Percentiles rank a stretch among this genome's conserved stretches.
These are phyloP conservation scores for Cryptocephalus primarius DNA, from an alignment of 2,888 invertebrate genomes.

Conservation along the genomic window DNA sequence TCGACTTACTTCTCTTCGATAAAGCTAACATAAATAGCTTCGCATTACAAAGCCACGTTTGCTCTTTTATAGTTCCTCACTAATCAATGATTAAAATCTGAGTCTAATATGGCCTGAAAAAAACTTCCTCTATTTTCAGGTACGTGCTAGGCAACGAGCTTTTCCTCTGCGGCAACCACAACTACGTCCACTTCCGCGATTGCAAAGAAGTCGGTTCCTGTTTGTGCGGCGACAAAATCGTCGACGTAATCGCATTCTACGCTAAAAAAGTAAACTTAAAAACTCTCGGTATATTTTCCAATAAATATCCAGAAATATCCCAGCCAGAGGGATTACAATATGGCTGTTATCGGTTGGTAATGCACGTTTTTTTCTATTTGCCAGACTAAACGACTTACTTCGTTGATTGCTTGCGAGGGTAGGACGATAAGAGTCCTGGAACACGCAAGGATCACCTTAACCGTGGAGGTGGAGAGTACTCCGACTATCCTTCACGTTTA, in stretches of 20 bases:
- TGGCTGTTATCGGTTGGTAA: too few species aligned
- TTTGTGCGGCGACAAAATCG: conserved; percentile 77
- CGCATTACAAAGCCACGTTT: too few species aligned
- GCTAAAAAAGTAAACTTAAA: conserved; percentile 35
- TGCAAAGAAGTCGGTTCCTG: conserved; percentile 83
- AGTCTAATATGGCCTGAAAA: too few species aligned
- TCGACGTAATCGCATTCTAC: conserved; percentile 65
- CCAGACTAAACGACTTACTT: conserved; percentile 51
- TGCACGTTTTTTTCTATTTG: too few species aligned
- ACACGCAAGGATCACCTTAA: conserved; percentile 57
- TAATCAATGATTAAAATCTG: too few species aligned
- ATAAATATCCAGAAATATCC: too few species aligned
- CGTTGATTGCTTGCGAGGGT: conserved; percentile 74
- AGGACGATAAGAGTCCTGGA: conserved; percentile 66
- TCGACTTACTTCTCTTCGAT: too few species aligned
- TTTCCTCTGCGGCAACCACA: conserved; percentile 72
- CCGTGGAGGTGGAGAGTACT: conserved; percentile 39
- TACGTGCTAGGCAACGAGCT: conserved; percentile 75
- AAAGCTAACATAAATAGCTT: too few species aligned
- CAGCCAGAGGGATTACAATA: too few species aligned
- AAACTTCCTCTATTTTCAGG: conserved; percentile 40
- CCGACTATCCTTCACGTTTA: conserved; percentile 55
- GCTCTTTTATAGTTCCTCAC: too few species aligned
- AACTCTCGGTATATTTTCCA: too few species aligned
- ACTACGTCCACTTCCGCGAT: conserved; percentile 80